Base-by-base conservation (phyloP, 2,113 vertebrate genomes). In the Cyphotilapia sp. region DNA sequence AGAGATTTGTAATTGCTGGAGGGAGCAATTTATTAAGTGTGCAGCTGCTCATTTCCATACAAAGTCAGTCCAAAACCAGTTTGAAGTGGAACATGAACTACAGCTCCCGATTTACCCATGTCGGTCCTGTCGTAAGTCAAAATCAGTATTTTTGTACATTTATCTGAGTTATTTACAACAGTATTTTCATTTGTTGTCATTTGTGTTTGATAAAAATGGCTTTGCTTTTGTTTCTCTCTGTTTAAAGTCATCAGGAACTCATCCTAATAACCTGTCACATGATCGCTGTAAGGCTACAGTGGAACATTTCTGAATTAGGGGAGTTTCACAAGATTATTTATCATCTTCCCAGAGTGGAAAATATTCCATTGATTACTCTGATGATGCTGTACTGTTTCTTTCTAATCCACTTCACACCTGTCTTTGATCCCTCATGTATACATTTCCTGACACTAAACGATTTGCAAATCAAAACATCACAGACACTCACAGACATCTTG, bases 361-460 rank as follows among this genome's bases (percentile, higher is more conserved):
- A 66, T 66, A 38, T 38, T 69, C 33, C 6, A 40, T 4, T 14
- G 35, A 40, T 40, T 40, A 40, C 35, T 4, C 22, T 74, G 66
- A 42, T 42, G 66, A 27, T 27, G 38, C 8, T 42, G 22, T 74
- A 0, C 7, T 74, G 40, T 27, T 45, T 74, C 35, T 14, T 22
- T 69, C 63, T 24, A 0, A 40, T 69, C 33, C 63, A 22, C 7
- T 22, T 69, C 63, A 22, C 19, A 69, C 4, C 33, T 13, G 4
- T 71, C 3, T 42, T 9, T 13, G 12, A 40, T 42, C 0, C 0
- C 66, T 42, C n/a, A 3, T 42, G 38, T 42, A 0, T 24, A 69
- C 4, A 40, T 69, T 40, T 69, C 12, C 63, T 71, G 66, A 71
- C 40, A 7, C 61, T 38, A 38, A 66, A 38, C 6, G 0, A 8